Evolutionary conservation across 2,797 vertebrate species (phyloP), one percentile per base, ranked within the genome.

Genomic region (Girardinus metallicus): DNA sequence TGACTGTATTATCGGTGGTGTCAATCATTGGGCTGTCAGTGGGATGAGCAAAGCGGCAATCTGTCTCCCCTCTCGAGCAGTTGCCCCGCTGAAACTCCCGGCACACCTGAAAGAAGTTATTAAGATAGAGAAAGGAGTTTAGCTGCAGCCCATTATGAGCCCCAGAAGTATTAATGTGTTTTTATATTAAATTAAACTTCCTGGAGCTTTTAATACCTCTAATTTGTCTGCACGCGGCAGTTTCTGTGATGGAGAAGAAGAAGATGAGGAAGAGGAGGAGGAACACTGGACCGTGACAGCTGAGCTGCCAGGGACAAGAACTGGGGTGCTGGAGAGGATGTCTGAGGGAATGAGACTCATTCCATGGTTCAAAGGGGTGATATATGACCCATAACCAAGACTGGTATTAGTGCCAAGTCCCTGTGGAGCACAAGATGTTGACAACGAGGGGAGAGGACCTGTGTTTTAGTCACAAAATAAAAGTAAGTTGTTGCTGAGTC

Each of bases 21-120:
- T 99, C 99, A 87, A 99, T 98, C 99, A 99, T 99, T 72, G 98
- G 98, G 95, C 97, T 99, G 96, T 99, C 98, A 76, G 97, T 97
- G 16, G 99, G 98, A 92, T 99, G 99, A 79, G 99, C 99, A 85
- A 99, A 99, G 94, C 99, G 98, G 93, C 99, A 99, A 95, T 99
- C 99, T 79, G 98, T 99, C 95, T 99, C 98, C 87, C 98, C 98
- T 91, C 99, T 96, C 0, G 99, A 97, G 86, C 99, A 99, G 95
- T 97, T 99, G n/a, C 99, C 99, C 89, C 99, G 94, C 96, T 98
- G 99, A 95, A 99, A 99, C 95, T 99, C 99, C 80, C 98, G 97
- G 94, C 99, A 99, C 91, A 99, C 98, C 99, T 99, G 82, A 73
- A 81, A 46, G 55, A 21, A 29, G 74, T 83, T 41, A 83, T 1